These are phyloP conservation scores for Scolopax mira DNA, from an alignment of 2,113 vertebrate genomes.

Conservation along the genomic window DNA sequence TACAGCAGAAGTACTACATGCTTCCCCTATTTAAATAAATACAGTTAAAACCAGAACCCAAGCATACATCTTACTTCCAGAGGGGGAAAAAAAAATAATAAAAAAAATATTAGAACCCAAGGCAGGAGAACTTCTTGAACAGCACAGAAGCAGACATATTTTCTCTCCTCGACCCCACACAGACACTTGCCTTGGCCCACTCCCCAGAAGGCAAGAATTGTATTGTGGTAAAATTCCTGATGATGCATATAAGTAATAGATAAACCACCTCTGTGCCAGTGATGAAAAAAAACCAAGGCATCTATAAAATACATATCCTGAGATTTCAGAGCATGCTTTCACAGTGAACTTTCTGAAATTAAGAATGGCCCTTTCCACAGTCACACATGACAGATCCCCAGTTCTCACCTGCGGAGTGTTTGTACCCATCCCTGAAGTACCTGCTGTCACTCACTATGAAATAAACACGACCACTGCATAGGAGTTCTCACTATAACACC, in stretches of 20 bases:
- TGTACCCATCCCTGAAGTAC: not conserved
- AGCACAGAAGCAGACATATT: not conserved
- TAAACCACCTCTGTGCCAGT: not conserved
- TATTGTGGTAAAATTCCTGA: not conserved
- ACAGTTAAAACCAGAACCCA: not conserved
- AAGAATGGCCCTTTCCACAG: not conserved
- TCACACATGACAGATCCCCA: not conserved
- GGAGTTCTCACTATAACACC: not conserved
- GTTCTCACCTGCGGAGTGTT: not conserved
- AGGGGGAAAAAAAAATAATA: too few relatives aligned
- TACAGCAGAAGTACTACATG: not conserved
- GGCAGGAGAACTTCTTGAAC: not conserved
- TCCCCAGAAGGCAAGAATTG: not conserved
- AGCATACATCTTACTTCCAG: not conserved
- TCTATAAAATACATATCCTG: not conserved
- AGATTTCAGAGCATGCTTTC: not conserved
- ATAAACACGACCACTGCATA: not conserved
- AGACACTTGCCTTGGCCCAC: not conserved
- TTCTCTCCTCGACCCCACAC: not conserved
- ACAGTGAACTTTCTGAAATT: not conserved
- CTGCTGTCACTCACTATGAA: not conserved
- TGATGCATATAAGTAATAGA: not conserved
- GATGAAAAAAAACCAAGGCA: not conserved
- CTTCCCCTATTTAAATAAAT: not conserved
- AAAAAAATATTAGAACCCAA: not conserved